These are phyloP conservation scores for Anthrax anthrax DNA, from an alignment of 2,888 invertebrate genomes.

Conservation along the genomic window DNA sequence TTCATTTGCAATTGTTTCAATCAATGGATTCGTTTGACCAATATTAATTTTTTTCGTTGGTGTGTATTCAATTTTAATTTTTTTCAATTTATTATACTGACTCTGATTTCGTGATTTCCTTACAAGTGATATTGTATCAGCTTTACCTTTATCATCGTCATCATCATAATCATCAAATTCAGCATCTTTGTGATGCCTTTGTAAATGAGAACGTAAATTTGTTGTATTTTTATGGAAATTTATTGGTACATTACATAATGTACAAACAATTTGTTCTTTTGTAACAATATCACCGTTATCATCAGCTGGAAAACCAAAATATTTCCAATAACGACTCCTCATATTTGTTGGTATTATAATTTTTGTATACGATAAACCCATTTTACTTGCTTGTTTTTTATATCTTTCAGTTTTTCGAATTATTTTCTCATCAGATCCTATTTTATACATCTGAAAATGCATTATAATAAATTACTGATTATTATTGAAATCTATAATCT, in stretches of 20 bases:
- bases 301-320: constrained; percentile 13
- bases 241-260: constrained; percentile 8
- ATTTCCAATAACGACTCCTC: constrained; percentile 12
- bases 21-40: neutral
- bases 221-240: constrained; percentile 13
- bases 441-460: too few species aligned
- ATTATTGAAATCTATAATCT: too few species aligned
- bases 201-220: constrained; percentile 24
- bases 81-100: neutral
- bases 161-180: neutral
- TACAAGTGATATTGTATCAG: neutral
- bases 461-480: too few species aligned
- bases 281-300: constrained; percentile 9
- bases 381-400: neutral
- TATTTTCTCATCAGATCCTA: too few species aligned
- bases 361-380: neutral
- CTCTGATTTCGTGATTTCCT: neutral
- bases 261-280: constrained; percentile 10
- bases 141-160: neutral
- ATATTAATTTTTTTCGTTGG: neutral
- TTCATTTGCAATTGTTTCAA: neutral
- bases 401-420: neutral
- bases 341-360: constrained; percentile 10
- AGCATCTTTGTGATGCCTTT: constrained; percentile 26
- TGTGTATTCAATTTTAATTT: neutral